Conservation (phyloP, 2,888 invertebrate species). For the Siphlonurus alternatus region DNA sequence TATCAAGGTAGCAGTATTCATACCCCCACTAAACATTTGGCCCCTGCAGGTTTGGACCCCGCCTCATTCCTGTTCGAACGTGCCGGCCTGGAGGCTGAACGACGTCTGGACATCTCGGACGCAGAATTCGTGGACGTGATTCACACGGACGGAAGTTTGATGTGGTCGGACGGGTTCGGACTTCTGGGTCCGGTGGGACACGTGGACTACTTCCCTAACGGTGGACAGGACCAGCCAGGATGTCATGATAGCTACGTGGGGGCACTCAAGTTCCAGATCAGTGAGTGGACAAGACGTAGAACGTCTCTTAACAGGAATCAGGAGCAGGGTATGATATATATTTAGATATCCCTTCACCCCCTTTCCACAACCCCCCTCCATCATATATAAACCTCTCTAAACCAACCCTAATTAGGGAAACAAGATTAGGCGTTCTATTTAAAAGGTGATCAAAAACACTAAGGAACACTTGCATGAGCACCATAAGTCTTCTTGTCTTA, state of each 20-base stretch:
- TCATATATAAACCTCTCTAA: no score
- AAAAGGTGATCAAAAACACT: no score
- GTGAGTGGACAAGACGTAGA: not conserved
- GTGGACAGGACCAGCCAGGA: conserved; percentile 41
- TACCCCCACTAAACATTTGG: no score
- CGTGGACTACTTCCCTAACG: conserved; percentile 42
- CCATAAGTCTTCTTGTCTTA: no score
- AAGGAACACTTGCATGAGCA: no score
- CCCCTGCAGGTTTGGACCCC: conserved; percentile 30
- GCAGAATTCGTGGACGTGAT: conserved; percentile 49
- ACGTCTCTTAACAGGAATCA: no score
- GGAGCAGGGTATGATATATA: no score
- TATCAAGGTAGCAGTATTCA: no score
- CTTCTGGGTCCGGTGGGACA: conserved; percentile 39
- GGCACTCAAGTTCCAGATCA: conserved; percentile 5
- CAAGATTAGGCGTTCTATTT: no score
- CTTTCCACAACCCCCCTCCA: no score
- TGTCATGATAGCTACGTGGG: conserved; percentile 28
- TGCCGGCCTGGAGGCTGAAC: conserved; percentile 33
- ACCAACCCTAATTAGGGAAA: no score
- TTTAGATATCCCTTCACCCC: no score
- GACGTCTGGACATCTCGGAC: conserved; percentile 41
- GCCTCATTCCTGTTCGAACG: conserved; percentile 40
- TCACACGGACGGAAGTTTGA: conserved; percentile 44
- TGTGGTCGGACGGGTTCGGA: conserved; percentile 41